Evolutionary conservation across 2,797 vertebrate species (phyloP).

Genomic region (Propithecus perrieri): DNA sequence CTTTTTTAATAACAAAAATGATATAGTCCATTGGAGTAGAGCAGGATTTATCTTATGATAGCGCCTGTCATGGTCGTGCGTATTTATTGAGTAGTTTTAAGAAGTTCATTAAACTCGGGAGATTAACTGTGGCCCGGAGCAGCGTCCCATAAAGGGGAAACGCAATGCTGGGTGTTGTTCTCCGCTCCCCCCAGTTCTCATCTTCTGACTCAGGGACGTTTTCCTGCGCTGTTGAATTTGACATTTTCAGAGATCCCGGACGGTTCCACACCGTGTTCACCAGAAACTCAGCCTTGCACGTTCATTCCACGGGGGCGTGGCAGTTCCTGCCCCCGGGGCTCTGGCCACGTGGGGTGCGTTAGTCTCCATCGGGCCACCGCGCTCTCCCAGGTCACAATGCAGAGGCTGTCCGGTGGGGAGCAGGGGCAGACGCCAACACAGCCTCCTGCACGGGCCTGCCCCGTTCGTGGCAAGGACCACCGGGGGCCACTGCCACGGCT

Average conservation of each 20-base stretch:
- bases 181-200: constrained; percentile 84
- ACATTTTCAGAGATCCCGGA: constrained; percentile 80
- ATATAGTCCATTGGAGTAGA: constrained; percentile 80
- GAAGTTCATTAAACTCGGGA: constrained; percentile 90
- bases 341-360: constrained; percentile 86
- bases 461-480: background rate
- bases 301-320: constrained; percentile 51
- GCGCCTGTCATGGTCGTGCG: constrained; percentile 83
- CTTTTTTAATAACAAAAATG: constrained; percentile 85
- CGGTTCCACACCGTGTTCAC: constrained; percentile 43
- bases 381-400: constrained; percentile 59
- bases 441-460: background rate
- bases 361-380: constrained; percentile 68
- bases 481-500: fast-evolving
- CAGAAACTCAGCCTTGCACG: constrained; percentile 41
- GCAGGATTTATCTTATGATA: constrained; percentile 83
- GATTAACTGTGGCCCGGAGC: constrained; percentile 86
- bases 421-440: background rate
- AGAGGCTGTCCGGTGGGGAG: constrained; percentile 7
- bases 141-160: constrained; percentile 86
- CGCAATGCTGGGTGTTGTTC: constrained; percentile 86
- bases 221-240: constrained; percentile 83
- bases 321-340: constrained; percentile 62
- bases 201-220: constrained; percentile 83
- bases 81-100: constrained; percentile 88